Evolutionary conservation across 2,888 invertebrate species (phyloP), one percentile per base, ranked within the genome.

Genomic region (Dorcus hopei): DNA sequence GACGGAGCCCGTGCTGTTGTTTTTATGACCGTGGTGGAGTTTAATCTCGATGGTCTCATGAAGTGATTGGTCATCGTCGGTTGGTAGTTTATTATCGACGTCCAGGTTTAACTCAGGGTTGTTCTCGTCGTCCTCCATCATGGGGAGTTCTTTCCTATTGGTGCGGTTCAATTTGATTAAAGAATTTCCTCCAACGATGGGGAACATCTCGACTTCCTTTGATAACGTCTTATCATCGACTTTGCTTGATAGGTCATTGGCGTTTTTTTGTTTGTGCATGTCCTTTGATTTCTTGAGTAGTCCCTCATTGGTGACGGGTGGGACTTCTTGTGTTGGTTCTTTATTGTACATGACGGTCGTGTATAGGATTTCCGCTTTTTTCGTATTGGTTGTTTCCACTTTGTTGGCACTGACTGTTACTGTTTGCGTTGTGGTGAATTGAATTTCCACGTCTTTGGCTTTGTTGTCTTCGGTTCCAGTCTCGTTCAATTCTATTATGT

Each of bases 401-500:
- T 33, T 51, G 59, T 58, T 62, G 23, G 42, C 54, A 38, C 53
- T 63, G 26, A 43, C 54, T 7, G 51, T 43, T n/a, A 16, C 57
- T 39, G 55, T 52, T 49, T 49, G 39, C 9, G 61, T 54, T 7
- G 62, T 51, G n/a, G 26, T 33, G 26, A 33, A 33, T 1, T 33
- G 26, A 33, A 7, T 7, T 33, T 33, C 26, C 41, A 26, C 45
- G 23, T 59, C 54, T 57, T 53, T 58, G 43, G 57, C 3, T 50
- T 40, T 64, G 40, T 48, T 53, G 50, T 71, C 70, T 48, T 71
- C 72, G 7, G 69, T 65, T 47, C 69, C 72, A 4, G 76, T 78
- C 49, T 75, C 77, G 62, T 77, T 78, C 52, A 79, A 61, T 62
- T 78, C 78, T 39, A 78, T 77, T 49, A 79, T 74, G 61, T 79